Evolutionary conservation across 1,140 invertebrate genomes (phyloP).

Genomic region (Danaus melanippus): DNA sequence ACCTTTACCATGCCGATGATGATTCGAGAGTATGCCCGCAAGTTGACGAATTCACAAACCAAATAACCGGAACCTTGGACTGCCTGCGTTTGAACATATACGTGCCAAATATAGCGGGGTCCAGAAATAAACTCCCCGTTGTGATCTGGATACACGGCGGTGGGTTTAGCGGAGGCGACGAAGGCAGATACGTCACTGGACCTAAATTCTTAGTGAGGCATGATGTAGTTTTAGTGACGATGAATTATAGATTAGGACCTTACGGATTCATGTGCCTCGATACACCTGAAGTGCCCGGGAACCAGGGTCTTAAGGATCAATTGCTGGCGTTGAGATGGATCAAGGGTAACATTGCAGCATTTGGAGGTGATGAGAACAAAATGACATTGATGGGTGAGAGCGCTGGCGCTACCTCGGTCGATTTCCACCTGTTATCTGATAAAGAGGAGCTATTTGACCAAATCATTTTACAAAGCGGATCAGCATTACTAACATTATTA

Average conservation of each 20-base stretch:
- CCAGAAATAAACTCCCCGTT: constrained; percentile 67
- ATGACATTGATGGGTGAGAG: constrained; percentile 79
- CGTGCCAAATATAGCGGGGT: constrained; percentile 30
- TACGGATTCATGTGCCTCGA: constrained; percentile 80
- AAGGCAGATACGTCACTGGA: constrained; percentile 45
- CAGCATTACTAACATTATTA: neutral
- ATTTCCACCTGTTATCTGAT: constrained; percentile 24
- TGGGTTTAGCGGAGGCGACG: constrained; percentile 72
- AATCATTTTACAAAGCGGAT: constrained; percentile 30
- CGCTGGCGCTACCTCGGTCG: constrained; percentile 67
- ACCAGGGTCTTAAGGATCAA: constrained; percentile 81
- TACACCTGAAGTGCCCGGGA: constrained; percentile 77
- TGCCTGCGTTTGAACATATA: constrained; percentile 51
- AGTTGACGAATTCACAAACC: constrained; percentile 24
- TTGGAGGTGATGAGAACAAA: constrained; percentile 78
- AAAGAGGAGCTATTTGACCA: constrained; percentile 27
- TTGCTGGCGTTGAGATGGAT: constrained; percentile 77
- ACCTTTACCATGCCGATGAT: constrained; percentile 28
- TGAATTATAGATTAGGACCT: constrained; percentile 77
- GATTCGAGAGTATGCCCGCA: constrained; percentile 33
- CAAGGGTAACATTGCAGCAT: constrained; percentile 76
- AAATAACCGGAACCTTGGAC: constrained; percentile 25
- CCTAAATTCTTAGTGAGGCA: constrained; percentile 72
- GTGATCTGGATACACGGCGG: constrained; percentile 83
- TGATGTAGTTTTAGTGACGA: constrained; percentile 73